Conservation (phyloP, 2,113 vertebrate species). For the Gopherus evgoodei region DNA sequence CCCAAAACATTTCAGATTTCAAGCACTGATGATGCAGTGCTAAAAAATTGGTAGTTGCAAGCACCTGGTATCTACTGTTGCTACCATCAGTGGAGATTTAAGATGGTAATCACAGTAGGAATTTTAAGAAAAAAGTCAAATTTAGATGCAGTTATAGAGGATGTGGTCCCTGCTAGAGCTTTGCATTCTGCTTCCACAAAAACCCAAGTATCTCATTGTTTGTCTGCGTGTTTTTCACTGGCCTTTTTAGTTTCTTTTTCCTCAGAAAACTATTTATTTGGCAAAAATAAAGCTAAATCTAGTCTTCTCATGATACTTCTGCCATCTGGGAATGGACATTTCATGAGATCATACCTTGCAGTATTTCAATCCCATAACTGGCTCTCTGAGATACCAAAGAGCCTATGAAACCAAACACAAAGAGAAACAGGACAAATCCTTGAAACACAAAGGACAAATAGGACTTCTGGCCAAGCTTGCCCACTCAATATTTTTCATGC, state of each 20-base stretch:
- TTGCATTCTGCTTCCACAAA: not conserved
- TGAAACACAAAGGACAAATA: accelerated
- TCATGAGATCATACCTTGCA: not conserved
- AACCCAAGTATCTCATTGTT: not conserved
- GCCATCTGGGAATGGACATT: not conserved
- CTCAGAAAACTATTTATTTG: not conserved
- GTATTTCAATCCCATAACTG: not conserved
- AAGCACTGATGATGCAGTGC: not conserved
- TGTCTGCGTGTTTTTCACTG: not conserved
- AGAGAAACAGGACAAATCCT: not conserved
- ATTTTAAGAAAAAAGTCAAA: not conserved
- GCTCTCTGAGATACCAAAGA: not conserved
- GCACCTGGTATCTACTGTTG: not conserved
- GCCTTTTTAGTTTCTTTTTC: not conserved
- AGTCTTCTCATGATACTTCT: not conserved
- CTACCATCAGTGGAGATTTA: not conserved
- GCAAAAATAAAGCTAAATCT: not conserved
- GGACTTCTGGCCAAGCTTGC: not conserved
- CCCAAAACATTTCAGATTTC: not conserved
- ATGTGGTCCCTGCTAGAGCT: accelerated
- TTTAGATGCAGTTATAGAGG: not conserved
- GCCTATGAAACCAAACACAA: not conserved
- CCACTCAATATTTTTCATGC: not conserved
- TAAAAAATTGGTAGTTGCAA: not conserved
- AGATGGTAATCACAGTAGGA: not conserved